Percentiles rank a stretch among this genome's conserved stretches.
These are phyloP conservation scores for Scolopax mira DNA, from an alignment of 2,113 vertebrate species.

Conservation along the genomic window DNA sequence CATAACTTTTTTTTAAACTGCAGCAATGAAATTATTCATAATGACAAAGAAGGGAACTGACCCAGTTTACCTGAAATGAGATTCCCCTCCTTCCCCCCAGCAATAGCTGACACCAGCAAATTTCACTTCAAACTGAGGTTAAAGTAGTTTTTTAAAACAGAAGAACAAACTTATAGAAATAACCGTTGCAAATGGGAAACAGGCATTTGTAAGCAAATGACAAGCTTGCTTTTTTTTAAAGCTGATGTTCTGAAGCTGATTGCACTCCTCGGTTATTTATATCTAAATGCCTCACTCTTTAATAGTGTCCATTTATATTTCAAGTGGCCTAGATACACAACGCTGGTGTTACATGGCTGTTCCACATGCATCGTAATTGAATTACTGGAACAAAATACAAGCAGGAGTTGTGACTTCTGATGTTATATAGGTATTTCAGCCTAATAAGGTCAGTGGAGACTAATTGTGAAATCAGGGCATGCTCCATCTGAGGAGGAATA, in stretches of 20 bases:
- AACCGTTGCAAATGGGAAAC: background rate
- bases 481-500: background rate
- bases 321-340: slow-evolving; percentile 1
- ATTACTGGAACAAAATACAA: background rate
- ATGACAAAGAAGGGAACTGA: slow-evolving; percentile 50
- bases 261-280: slow-evolving; percentile 17
- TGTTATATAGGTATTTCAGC: background rate
- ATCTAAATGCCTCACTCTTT: slow-evolving; percentile 20
- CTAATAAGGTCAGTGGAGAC: background rate
- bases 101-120: slow-evolving; percentile 50
- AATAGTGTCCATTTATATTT: slow-evolving; percentile 34
- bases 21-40: slow-evolving; percentile 50
- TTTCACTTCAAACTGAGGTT: slow-evolving; percentile 28
- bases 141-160: background rate
- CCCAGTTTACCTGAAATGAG: slow-evolving; percentile 51
- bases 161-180: background rate
- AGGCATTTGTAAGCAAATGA: background rate
- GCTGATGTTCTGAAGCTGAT: slow-evolving; percentile 13
- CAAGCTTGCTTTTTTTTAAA: background rate
- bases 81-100: slow-evolving; percentile 10
- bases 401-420: background rate
- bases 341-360: background rate
- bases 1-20: background rate
- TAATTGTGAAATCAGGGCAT: background rate
- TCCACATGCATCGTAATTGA: background rate